Base-by-base conservation (phyloP, 2,888 invertebrate species). In the Drosophila neonasuta region DNA sequence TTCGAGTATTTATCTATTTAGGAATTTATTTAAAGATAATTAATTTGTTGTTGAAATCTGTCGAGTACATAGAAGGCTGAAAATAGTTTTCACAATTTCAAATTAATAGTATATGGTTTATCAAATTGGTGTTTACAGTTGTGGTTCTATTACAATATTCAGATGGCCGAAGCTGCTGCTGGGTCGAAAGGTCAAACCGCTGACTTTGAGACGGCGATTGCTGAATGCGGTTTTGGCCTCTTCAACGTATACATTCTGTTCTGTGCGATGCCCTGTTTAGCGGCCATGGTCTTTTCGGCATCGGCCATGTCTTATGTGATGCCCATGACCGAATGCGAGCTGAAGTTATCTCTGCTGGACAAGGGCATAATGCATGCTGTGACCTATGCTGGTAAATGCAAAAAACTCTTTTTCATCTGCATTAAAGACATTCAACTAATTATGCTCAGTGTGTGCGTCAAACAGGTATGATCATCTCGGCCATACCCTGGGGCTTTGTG, bases 401-500 rank as follows among this genome's bases (percentile, higher is more conserved):
- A 24, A 6, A 24, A 24, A 5, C 6, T 5, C 24, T 15, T 24
- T 5, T 24, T 24, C 24, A 24, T 24, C 24, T 24, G 6, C 24
- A 6, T 0, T 15, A 1, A 20, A 1, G 11, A 52, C 41, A 29
- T 24, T 45, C 5, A 46, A 45, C 29, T 41, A 39, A 48, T 3
- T 17, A 6, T 8, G 42, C 1, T 34, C 0, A 46, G 1, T 50
- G 24, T 24, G 24, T 24, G 6, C 6, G 24, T 1, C 3, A 24
- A 32, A 1, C 87, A 95, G 96, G 95, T 20, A 96, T 96, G 95
- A 94, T 95, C 79, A 91, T 93, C 1, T 95, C 95, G 45, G 94
- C 94, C 0, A 92, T 95, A 86, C 73, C 95, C 1, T 96, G 96
- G 96, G 96, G 96, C 1, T 95, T 94, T 82, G 89, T 95, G 3